Conservation (phyloP, 2,888 invertebrate genomes). For the Chymomyza fuscimana region DNA sequence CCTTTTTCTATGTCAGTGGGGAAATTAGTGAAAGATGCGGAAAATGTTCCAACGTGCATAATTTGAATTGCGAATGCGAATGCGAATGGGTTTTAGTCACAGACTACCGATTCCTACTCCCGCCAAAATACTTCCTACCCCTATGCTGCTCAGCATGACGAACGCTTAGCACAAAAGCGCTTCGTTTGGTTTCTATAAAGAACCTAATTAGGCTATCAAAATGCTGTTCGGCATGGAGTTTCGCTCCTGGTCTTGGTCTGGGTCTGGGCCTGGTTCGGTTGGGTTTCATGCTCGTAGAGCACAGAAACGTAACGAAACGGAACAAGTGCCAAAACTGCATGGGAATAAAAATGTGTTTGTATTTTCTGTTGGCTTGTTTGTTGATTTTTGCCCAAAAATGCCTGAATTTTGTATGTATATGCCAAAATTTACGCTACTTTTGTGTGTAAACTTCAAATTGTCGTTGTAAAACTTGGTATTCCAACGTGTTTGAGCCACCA, state of each 20-base stretch:
- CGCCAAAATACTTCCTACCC: neutral
- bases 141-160: conserved; percentile 22
- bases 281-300: conserved; percentile 32
- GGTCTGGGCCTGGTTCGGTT: neutral
- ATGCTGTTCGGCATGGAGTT: conserved; percentile 47
- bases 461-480: neutral
- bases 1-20: conserved; percentile 69
- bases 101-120: neutral
- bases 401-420: neutral
- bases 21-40: conserved; percentile 63
- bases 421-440: neutral
- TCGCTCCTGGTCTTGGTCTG: neutral
- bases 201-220: conserved; percentile 71
- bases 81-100: conserved; percentile 3
- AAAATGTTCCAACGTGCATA: conserved; percentile 64
- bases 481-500: neutral
- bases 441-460: neutral
- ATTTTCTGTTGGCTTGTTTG: neutral
- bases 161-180: conserved; percentile 68
- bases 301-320: conserved; percentile 35
- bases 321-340: conserved; percentile 45
- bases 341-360: conserved; percentile 11
- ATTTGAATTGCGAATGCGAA: conserved; percentile 55
- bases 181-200: conserved; percentile 46
- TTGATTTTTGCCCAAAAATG: neutral